phyloP scores from a whole-genome alignment of 2,113 vertebrate genomes.

The Neodon shergylaensis region DNA sequence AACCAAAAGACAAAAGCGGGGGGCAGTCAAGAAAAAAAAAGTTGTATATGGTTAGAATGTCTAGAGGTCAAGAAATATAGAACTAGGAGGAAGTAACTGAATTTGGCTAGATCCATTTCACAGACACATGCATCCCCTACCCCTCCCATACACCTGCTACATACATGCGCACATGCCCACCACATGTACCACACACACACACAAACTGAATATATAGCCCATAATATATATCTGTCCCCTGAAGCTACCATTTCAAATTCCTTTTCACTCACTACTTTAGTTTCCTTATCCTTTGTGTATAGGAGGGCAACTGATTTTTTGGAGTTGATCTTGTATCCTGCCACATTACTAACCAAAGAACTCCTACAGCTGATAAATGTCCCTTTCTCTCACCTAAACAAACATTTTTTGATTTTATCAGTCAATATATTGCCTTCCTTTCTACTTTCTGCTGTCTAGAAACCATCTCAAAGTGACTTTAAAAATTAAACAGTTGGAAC shows the following conservation, averaged over 20 bases:
- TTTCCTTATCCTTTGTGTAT: no score
- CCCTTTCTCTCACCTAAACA: not conserved
- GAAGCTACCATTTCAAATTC: not conserved
- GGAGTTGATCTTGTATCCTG: no score
- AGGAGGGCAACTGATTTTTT: no score
- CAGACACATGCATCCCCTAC: not conserved
- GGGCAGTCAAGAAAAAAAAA: not conserved
- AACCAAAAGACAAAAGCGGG: not conserved
- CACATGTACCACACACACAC: not conserved
- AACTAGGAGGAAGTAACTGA: not conserved
- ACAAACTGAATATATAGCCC: not conserved
- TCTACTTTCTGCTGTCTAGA: not conserved
- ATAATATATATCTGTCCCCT: not conserved
- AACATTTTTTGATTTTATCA: not conserved
- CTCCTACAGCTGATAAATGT: not conserved
- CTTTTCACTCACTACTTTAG: not conserved
- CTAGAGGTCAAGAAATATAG: not conserved
- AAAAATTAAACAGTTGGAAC: not conserved
- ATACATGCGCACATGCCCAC: not conserved
- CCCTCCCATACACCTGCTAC: not conserved
- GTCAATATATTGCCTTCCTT: not conserved
- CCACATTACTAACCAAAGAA: no score
- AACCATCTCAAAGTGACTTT: not conserved
- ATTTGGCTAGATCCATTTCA: not conserved
- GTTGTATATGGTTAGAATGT: not conserved